Base-by-base conservation (phyloP, 2,113 vertebrate genomes). In the Nibea coibor region DNA sequence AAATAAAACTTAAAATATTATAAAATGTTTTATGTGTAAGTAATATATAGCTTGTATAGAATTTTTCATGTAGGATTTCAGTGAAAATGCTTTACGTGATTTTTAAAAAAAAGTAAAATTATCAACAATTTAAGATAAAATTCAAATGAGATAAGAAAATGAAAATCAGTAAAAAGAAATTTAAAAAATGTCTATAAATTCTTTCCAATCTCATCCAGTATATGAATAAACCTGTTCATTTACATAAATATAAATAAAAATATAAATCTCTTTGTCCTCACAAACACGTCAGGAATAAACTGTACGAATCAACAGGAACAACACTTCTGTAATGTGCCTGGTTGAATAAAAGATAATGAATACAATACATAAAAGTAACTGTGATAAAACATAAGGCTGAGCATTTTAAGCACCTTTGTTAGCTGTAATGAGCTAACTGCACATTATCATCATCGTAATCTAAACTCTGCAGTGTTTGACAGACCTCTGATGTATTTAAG, bases 401-500 rank as follows among this genome's bases (percentile, higher is more conserved):
- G 62, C 57, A 22, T 28, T 82, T 9, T 7, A 70, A 63, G n/a
- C 42, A 48, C 35, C 14, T 15, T 47, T 53, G 62, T 57, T 59
- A 79, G 68, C 31, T 59, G 22, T 75, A 80, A 74, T 77, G 24
- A 80, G 47, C 68, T 17, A 83, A 63, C 26, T 72, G 56, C 65
- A 78, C 54, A 28, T 81, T 77, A 89, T 85, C 71, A 24, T 43
- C 61, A 4, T 35, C 1, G 20, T 72, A 62, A 85, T 88, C 82
- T 75, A 56, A 72, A 69, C 79, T 53, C 64, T 62, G 39, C 81
- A 43, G 54, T 84, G 83, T 89, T 82, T 88, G 88, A 87, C 88
- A 90, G 81, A 90, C 68, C 73, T 83, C 80, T 88, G 86, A 90
- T 83, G 85, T 78, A 31, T 74, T 81, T 81, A 70, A 89, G 81